Evolutionary conservation across 35 echinoderm and acorn worm genomes (phyloP).

Genomic region (Ptychodera flava): DNA sequence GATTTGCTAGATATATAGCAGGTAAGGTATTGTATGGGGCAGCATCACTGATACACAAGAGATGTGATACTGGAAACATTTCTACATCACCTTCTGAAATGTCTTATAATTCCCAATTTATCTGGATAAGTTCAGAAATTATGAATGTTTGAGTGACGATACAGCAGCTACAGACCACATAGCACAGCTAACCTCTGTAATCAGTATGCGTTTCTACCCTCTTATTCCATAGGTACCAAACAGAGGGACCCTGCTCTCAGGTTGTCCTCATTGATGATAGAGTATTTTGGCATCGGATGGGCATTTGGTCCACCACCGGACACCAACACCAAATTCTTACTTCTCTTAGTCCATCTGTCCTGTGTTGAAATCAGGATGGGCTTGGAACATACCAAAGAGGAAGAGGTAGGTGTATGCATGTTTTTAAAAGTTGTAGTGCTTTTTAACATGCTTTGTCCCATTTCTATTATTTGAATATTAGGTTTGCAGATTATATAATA

Average conservation of each 20-base stretch:
- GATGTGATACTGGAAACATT: no score
- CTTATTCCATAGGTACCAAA: slow-evolving; percentile 31
- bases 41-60: no score
- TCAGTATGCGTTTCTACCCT: no score
- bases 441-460: neutral
- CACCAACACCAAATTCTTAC: slow-evolving; percentile 59
- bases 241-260: slow-evolving; percentile 69
- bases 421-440: neutral
- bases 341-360: slow-evolving; percentile 62
- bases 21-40: no score
- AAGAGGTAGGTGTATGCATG: slow-evolving; percentile 26
- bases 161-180: no score
- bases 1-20: no score
- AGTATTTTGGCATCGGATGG: slow-evolving; percentile 59
- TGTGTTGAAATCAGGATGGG: slow-evolving; percentile 83
- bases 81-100: no score
- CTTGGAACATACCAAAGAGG: slow-evolving; percentile 50
- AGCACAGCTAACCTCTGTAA: no score
- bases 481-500: neutral
- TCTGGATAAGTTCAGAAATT: no score
- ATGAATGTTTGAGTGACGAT: no score
- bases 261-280: slow-evolving; percentile 64
- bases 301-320: slow-evolving; percentile 32
- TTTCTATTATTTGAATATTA: neutral
- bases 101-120: no score